Conservation (phyloP, 1,140 invertebrate genomes). For the Akabosia matsudoensis region DNA sequence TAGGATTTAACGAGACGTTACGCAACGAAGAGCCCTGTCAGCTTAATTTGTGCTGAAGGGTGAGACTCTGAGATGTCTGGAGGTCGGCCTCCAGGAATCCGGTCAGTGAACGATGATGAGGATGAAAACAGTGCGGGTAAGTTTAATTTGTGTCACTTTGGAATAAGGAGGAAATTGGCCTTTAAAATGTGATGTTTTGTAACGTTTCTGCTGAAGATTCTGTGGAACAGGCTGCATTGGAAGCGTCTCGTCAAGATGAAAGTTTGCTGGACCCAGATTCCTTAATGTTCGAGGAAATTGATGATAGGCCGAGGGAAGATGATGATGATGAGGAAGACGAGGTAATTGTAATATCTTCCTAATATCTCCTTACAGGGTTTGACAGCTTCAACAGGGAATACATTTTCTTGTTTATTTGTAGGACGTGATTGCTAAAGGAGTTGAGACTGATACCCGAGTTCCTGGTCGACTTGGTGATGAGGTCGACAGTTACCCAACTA, state of each 20-base stretch:
- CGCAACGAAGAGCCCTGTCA: too few relatives aligned
- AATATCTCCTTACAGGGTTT: neutral
- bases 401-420: too few relatives aligned
- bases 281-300: neutral
- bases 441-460: neutral
- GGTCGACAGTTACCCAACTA: neutral
- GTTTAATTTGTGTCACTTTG: neutral
- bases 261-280: neutral
- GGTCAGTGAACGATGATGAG: neutral
- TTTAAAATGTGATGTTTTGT: too few relatives aligned
- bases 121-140: neutral
- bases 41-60: too few relatives aligned
- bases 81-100: neutral
- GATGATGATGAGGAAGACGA: neutral
- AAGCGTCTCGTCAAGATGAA: neutral
- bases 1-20: too few relatives aligned
- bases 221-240: neutral
- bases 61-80: neutral
- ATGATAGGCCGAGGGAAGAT: neutral
- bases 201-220: neutral
- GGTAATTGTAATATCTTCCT: neutral
- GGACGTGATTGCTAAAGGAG: neutral
- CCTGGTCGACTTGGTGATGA: neutral
- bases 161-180: too few relatives aligned
- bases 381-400: too few relatives aligned